Evolutionary conservation across 2,797 vertebrate genomes (phyloP), one percentile per base, ranked within the genome.

Genomic region (Semotilus atromaculatus): DNA sequence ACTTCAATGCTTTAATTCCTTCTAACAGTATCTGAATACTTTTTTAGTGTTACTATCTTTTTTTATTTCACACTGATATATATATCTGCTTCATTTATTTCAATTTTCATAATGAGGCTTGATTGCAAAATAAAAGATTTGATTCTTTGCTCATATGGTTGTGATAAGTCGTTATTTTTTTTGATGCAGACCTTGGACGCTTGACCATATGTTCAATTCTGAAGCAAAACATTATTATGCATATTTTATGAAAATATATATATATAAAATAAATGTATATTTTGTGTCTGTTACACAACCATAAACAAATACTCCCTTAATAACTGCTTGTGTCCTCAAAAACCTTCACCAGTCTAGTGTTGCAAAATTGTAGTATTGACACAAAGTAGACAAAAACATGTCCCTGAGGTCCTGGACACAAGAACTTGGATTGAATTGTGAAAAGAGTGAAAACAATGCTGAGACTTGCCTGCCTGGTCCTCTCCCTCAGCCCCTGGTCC

Each of bases 401-500:
- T 43, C 14, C 26, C 58, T 38, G 26, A 82, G 38, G n/a, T 19
- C 34, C 53, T 26, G 36, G 14, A 58, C 23, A 72, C 34, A 29
- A 38, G 29, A 81, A 45, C 51, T 60, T 66, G 60, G 45, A 67
- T 4, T 53, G 72, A 77, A 53, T 64, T 51, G 31, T 16, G 26
- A 70, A 10, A 48, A 16, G 21, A 48, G 53, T 51, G 13, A 62
- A 40, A 62, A 26, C 16, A 40, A 58, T 1, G 14, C 31, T 11
- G 26, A 67, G 23, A 26, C 62, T 90, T 93, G 99, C 98, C 96
- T 97, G 96, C 90, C 92, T 96, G 87, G 98, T 99, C 82, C 98
- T 95, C 88, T 99, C 97, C 91, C 98, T 94, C 87, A 99, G 95
- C 85, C 93, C 92, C 89, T 94, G 96, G 92, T 99, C 97, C 90